Evolutionary conservation across 2,113 vertebrate species (phyloP), one percentile per base, ranked within the genome.

Genomic region (Gymnogyps californianus): DNA sequence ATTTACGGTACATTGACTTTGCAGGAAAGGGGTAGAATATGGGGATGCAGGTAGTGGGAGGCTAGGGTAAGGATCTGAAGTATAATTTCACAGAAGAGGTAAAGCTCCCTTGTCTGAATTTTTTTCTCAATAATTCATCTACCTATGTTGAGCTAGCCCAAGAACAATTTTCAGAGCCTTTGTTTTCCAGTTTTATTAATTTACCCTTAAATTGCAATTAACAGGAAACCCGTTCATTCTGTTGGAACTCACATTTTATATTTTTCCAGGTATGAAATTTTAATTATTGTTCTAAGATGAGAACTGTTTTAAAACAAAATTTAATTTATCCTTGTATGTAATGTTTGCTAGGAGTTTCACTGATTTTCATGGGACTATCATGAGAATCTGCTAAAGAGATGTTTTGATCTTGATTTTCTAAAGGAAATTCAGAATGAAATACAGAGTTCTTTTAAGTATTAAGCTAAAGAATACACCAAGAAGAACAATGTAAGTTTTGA

Each of bases 1-100:
- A 97, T 98, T 97, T 97, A 95, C 85, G 95, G 93, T 98, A 74
- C 91, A 89, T 29, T 78, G 79, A 51, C 20, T 92, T 93, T 74
- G 74, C 8, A 0, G 78, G 83, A 87, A 90, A 89, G 65, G 38
- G 36, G 42, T 94, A 64, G 54, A 89, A 61, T 75, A 89, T 79
- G 83, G 58, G 59, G 40, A 79, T 92, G 77, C 52, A 83, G 71
- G 36, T 28, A 78, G 54, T 25, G 13, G 57, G 66, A 92, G 29
- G 4, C 57, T 69, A 72, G 21, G 16, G 20, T 67, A 58, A 76
- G 16, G 24, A 77, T 57, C 44, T 13, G 7, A 88, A 91, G 16
- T 32, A 25, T 40, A 61, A 29, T 44, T 67, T 80, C 13, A 29
- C 8, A 29, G 58, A 66, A 42, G 29, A 90, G 3, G 24, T 71